A percentile compares a stretch with the other conserved stretches of the same genome.
Evolutionary conservation across 2,888 invertebrate species (phyloP).

Genomic region (Lissocephala sabroskyi): DNA sequence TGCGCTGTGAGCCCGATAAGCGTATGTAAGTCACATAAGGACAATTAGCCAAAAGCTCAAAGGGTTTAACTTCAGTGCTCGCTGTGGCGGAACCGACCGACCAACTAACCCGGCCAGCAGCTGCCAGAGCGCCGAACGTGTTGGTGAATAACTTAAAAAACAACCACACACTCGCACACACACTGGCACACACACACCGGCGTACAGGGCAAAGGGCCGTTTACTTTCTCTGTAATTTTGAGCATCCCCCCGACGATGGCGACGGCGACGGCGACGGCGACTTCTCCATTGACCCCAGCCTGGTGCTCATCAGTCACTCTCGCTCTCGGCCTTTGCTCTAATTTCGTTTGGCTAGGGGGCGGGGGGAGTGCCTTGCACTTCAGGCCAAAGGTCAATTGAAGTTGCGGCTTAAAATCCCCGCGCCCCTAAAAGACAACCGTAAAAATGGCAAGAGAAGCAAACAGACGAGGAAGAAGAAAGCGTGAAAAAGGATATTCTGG

Average conservation of each 20-base stretch:
- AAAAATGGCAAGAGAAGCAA: slow-evolving; percentile 6
- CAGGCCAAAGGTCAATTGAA: slow-evolving; percentile 65
- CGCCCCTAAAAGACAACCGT: too few relatives aligned
- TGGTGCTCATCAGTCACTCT: background rate
- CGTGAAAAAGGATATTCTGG: slow-evolving; percentile 31
- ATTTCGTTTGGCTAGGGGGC: too few relatives aligned
- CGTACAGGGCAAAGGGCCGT: too few relatives aligned
- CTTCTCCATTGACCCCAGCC: too few relatives aligned
- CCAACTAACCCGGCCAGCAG: slow-evolving; percentile 16
- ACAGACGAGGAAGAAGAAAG: slow-evolving; percentile 38
- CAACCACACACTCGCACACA: background rate
- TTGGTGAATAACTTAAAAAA: slow-evolving; percentile 33
- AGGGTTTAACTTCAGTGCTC: slow-evolving; percentile 55
- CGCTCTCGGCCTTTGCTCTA: slow-evolving; percentile 6
- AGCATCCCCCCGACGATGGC: too few relatives aligned
- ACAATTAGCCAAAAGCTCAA: slow-evolving; percentile 66
- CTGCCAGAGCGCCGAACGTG: slow-evolving; percentile 29
- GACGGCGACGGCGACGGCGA: too few relatives aligned
- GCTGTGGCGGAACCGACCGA: slow-evolving; percentile 5
- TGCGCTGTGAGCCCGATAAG: slow-evolving; percentile 30
- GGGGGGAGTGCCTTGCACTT: slow-evolving; percentile 16
- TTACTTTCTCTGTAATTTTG: too few relatives aligned
- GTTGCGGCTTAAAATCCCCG: slow-evolving; percentile 38
- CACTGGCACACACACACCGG: background rate
- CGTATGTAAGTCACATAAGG: slow-evolving; percentile 63